phyloP scores from a whole-genome alignment of 2,797 vertebrate genomes.

The Sternarchorhynchus goeldii region DNA sequence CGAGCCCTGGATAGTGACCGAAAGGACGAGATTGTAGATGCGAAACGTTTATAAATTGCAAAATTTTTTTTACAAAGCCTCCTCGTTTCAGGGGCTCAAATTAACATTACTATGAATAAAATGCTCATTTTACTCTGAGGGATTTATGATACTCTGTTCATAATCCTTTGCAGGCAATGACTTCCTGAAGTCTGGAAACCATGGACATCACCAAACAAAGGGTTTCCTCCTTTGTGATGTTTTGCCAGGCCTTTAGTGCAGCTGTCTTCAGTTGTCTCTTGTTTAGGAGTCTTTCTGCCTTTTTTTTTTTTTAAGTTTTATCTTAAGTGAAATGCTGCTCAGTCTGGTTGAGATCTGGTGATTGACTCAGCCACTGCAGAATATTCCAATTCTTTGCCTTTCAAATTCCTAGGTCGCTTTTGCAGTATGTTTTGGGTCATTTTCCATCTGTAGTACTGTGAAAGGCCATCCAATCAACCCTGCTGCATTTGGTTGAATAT shows the following conservation, averaged over 20 bases:
- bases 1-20: no score
- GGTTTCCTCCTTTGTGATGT: conserved; percentile 29
- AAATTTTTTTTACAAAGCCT: no score
- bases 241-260: conserved; percentile 40
- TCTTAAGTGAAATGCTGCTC: conserved; percentile 35
- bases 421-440: conserved; percentile 5
- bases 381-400: conserved; percentile 32
- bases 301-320: conserved; percentile 22
- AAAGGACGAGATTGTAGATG: no score
- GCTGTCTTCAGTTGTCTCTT: conserved; percentile 23
- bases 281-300: conserved; percentile 25
- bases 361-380: conserved; percentile 27
- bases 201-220: conserved; percentile 8
- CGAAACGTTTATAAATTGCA: no score
- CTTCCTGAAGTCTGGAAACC: neutral
- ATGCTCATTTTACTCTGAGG: conserved; percentile 1
- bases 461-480: neutral
- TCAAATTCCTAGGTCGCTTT: conserved; percentile 15
- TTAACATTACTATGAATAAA: neutral
- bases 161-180: conserved; percentile 19
- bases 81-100: no score
- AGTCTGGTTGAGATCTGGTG: conserved; percentile 17
- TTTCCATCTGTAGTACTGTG: neutral
- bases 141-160: conserved; percentile 11
- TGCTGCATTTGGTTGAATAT: neutral